Evolutionary conservation across 1,140 invertebrate species (phyloP).

Genomic region (Ridgeia piscesae): DNA sequence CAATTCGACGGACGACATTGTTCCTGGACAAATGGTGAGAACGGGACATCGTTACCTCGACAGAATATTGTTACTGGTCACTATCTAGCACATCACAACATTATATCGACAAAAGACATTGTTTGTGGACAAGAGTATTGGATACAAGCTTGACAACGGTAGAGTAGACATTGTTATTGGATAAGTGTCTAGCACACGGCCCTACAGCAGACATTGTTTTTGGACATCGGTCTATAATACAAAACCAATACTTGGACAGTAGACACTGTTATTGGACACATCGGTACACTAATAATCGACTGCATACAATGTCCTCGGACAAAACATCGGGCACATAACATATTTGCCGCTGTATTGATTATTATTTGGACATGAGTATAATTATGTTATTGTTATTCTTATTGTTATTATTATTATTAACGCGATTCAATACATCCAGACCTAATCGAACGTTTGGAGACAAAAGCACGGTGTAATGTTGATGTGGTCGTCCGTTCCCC

Average conservation of each 20-base stretch:
- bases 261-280: too few species aligned
- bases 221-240: not conserved
- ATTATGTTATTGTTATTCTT: too few species aligned
- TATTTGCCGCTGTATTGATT: not conserved
- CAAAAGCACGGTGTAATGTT: too few species aligned
- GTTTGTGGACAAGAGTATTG: not conserved
- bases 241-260: too few species aligned
- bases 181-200: not conserved
- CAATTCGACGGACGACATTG: not conserved
- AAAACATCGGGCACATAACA: not conserved
- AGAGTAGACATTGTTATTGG: not conserved
- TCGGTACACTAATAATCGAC: too few species aligned
- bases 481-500: too few species aligned
- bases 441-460: too few species aligned
- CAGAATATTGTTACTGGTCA: not conserved
- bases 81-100: not conserved
- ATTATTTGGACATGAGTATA: too few species aligned
- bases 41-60: not conserved
- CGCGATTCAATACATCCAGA: too few species aligned
- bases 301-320: not conserved
- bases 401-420: too few species aligned
- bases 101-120: not conserved
- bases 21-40: not conserved
- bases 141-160: not conserved
- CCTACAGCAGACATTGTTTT: not conserved